Base-by-base conservation (phyloP, 1,140 invertebrate species). In the Diplogasteroides magnus region DNA sequence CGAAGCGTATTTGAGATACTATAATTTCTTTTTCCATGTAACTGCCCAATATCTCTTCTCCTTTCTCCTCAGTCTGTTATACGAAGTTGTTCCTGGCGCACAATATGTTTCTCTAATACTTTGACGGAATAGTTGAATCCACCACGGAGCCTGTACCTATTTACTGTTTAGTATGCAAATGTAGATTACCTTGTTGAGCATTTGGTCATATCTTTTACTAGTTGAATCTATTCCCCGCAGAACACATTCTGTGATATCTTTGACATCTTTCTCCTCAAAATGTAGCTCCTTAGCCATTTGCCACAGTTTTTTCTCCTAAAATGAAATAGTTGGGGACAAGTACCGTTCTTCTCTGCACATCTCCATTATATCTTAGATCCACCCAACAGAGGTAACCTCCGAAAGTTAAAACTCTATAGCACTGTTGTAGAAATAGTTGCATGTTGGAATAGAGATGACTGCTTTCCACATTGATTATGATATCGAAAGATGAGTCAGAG, bases 71-170 rank as follows among this genome's bases (percentile, higher is more conserved):
- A 65, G 60, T 66, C 63, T 32, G 19, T 64, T 58, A 32, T 71
- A 32, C 27, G 63, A 28, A 2, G 48, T 28, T 29, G 69, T 71
- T 59, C 69, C 69, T n/a, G 69, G 69, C 15, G 69, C 69, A 61
- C 69, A 71, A 28, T 71, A 71, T 13, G 69, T 71, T 6, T 28
- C 63, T 65, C 69, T 59, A 3, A 71, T 19, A 0, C 62, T 60
- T 1, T 55, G 58, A 11, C 31, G 48, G 63, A 71, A 71, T 2
- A 71, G 29, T 48, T 71, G 31, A 13, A 71, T 32, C 25, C 61
- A 55, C 1, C 25, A 27, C 11, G 69, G 69, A 29, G 69, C 69
- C 68, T 69, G 55, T 55, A 63, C 31, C 27, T 1, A 0, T 14
- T 56, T 65, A 3, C 2, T 28, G 56, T 29, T 59, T 60, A 28